Conservation (phyloP, 2,113 vertebrate genomes). For the Indri indri region DNA sequence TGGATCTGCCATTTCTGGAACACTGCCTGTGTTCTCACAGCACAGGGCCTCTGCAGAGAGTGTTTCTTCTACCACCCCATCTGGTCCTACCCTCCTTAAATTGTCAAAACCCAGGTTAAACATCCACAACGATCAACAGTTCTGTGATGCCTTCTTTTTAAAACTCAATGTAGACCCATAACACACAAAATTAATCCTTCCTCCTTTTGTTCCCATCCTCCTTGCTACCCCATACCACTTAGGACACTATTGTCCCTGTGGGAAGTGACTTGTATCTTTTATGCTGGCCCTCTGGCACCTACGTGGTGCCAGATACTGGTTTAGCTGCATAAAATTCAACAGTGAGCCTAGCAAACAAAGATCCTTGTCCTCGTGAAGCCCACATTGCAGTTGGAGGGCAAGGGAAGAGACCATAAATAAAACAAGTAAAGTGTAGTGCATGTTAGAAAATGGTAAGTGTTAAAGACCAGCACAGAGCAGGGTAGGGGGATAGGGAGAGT, state of each 20-base stretch:
- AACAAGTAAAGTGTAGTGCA: background rate
- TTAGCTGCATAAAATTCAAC: background rate
- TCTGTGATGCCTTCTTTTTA: background rate
- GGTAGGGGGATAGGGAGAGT: background rate
- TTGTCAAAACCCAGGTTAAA: background rate
- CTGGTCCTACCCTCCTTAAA: background rate
- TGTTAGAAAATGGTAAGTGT: background rate
- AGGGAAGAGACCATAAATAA: background rate
- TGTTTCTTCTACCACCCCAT: background rate
- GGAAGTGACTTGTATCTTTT: background rate
- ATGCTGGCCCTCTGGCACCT: background rate
- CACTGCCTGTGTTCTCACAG: background rate
- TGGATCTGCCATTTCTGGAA: background rate
- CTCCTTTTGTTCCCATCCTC: background rate
- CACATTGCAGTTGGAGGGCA: background rate
- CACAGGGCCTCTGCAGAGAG: background rate
- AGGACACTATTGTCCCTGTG: background rate
- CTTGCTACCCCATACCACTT: background rate
- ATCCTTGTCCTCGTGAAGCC: background rate
- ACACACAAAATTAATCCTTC: background rate
- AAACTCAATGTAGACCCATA: background rate
- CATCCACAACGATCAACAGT: background rate
- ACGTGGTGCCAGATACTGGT: background rate
- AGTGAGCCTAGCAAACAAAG: conserved; percentile 5
- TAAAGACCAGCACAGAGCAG: background rate